These are phyloP conservation scores for Bactericera cockerelli DNA, from an alignment of 1,140 invertebrate species.

Conservation along the genomic window DNA sequence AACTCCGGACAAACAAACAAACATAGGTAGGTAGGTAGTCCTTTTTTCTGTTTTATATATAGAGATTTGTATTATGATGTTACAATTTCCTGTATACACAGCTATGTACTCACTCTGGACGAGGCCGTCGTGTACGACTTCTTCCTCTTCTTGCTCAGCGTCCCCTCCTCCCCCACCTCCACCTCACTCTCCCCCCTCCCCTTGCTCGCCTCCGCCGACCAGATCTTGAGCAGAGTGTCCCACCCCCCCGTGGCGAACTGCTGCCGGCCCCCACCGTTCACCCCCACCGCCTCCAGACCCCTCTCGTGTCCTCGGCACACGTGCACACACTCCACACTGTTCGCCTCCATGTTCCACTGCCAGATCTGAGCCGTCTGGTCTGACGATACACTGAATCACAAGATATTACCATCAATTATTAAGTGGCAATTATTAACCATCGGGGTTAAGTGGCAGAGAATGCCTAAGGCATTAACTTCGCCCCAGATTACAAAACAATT, in stretches of 20 bases:
- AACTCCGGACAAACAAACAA: no score
- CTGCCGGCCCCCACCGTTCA: constrained; percentile 40
- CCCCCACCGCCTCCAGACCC: constrained; percentile 67
- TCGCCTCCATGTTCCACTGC: constrained; percentile 63
- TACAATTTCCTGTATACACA: no score
- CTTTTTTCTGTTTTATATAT: no score
- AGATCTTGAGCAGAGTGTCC: constrained; percentile 69
- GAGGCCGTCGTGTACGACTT: not conserved
- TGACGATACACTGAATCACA: constrained; percentile 67
- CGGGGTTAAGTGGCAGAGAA: no score
- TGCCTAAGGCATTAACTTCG: no score
- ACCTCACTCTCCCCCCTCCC: not conserved
- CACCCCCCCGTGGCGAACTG: constrained; percentile 81
- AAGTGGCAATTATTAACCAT: not conserved
- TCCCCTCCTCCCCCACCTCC: not conserved
- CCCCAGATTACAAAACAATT: no score
- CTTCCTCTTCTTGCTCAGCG: constrained; percentile 1
- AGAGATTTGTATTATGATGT: no score
- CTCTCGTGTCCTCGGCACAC: constrained; percentile 76
- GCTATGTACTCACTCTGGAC: not conserved
- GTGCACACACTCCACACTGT: constrained; percentile 63
- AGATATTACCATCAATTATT: no score
- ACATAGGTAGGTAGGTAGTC: no score
- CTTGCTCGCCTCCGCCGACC: constrained; percentile 42
- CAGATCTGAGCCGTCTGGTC: constrained; percentile 86